Evolutionary conservation across 2,113 vertebrate genomes (phyloP).

Genomic region (Microtus ochrogaster): DNA sequence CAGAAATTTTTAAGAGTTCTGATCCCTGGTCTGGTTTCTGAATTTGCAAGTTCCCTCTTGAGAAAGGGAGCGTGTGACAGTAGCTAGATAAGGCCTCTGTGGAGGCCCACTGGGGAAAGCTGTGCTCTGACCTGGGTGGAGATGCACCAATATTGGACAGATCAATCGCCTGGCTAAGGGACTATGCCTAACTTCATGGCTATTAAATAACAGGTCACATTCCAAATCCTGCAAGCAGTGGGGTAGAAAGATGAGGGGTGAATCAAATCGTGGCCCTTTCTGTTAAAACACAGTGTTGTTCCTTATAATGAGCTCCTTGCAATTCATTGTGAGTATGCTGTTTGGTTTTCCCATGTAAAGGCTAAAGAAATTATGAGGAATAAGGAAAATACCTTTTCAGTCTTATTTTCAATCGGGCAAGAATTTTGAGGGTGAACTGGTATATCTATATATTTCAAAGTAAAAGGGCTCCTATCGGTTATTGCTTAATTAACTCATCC

Average conservation of each 20-base stretch:
- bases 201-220: neutral
- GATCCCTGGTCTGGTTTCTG: neutral
- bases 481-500: slow-evolving; percentile 30
- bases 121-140: neutral
- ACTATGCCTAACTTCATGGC: no score
- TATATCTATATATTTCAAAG: slow-evolving; percentile 11
- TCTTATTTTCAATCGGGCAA: slow-evolving; percentile 23
- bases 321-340: neutral
- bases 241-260: neutral
- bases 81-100: neutral
- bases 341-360: neutral
- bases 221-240: neutral
- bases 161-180: neutral
- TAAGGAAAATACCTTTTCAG: neutral
- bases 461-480: neutral
- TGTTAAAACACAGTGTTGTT: neutral
- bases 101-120: neutral
- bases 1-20: neutral
- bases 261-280: neutral
- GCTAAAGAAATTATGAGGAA: neutral
- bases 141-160: neutral
- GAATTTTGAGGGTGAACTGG: slow-evolving; percentile 22
- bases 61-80: neutral
- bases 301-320: neutral
- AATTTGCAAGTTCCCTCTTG: neutral